Evolutionary conservation across 23 tunicate species (phyloP), one percentile per base, ranked within the genome.

Genomic region (Clavelina lepadiformis): DNA sequence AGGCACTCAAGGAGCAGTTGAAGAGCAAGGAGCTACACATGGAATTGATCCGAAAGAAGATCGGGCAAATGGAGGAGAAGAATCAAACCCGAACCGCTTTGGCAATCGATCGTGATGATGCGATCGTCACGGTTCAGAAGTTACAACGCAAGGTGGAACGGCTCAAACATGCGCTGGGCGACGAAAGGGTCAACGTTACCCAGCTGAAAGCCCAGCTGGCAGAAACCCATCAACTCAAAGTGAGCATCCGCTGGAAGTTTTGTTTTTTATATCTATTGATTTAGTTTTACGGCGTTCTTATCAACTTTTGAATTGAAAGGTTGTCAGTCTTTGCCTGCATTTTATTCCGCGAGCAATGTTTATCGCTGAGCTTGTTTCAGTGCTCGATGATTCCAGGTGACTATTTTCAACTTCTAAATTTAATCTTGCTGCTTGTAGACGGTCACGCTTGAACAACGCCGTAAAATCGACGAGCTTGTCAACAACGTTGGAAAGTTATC

Each of bases 21-120:
- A 84, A 83, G 61, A 82, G 82, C 86, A 91, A 91, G 57, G 94
- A 91, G 52, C 70, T 91, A 7, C 98, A 91, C 62, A 72, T 83
- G 80, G 98, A 91, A 30, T 46, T 91, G 66, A 63, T 82, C 31
- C 72, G 81, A 27, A 91, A 91, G 81, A 91, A 91, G 69, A 87
- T 79, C 18, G 81, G 86, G 0, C 87, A 82, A 56, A 34, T 76
- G 36, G 92, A 82, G 41, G 91, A 82, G 33, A 77, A 63, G 63
- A 86, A 82, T 19, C 71, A 78, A 35, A 73, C 78, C n/a, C 46
- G 98, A 70, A 75, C 94, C 3, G 91, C 85, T 4, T 75, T 91
- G 5, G 98, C 98, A 13, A 66, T 91, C 33, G 98, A 91, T 63
- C 71, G 92, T 36, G 92, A 83, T 61, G 92, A 83, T 69, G 92